Conservation (phyloP, 2,113 vertebrate species). For the Numida meleagris region DNA sequence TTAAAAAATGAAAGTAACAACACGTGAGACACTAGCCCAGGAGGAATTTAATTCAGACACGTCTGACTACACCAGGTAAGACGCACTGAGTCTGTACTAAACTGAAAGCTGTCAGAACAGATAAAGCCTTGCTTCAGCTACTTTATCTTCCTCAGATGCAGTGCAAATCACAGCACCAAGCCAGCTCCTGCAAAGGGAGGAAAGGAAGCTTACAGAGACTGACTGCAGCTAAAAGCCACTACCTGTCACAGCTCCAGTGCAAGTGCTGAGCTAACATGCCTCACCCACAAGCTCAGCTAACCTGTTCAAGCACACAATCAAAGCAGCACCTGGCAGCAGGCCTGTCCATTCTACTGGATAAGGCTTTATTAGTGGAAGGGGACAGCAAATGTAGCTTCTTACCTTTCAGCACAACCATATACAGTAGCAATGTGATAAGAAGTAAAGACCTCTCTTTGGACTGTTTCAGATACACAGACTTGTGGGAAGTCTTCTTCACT, state of each 20-base stretch:
- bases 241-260: not conserved
- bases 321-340: not conserved
- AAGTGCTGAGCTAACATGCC: not conserved
- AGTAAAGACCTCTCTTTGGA: not conserved
- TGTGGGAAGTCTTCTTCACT: not conserved
- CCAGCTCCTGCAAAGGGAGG: not conserved
- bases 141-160: not conserved
- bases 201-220: not conserved
- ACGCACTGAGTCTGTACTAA: not conserved
- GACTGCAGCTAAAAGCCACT: not conserved
- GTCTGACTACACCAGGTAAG: not conserved
- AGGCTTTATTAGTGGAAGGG: not conserved
- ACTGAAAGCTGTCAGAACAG: not conserved
- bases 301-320: not conserved
- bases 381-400: not conserved
- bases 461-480: not conserved
- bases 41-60: not conserved
- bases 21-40: not conserved
- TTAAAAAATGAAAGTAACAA: not conserved
- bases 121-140: constrained; percentile 11
- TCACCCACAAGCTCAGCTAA: not conserved
- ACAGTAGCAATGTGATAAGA: not conserved
- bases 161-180: not conserved
- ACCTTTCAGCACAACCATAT: not conserved
- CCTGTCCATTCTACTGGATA: no score